phyloP scores from a whole-genome alignment of 2,797 vertebrate genomes.

The Lepus townsendii region DNA sequence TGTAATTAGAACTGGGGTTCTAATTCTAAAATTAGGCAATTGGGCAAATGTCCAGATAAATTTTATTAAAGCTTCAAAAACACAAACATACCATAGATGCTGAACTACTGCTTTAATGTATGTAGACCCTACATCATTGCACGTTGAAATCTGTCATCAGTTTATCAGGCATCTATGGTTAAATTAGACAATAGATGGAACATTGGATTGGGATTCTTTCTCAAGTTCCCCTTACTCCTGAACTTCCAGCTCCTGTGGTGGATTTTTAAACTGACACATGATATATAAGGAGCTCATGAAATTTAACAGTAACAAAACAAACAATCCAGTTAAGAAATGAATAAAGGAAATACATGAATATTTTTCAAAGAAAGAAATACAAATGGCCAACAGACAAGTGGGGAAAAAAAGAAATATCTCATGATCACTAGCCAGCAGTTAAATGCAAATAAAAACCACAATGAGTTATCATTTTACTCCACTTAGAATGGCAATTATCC shows the following conservation, averaged over 20 bases:
- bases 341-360: too few species aligned
- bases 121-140: background rate
- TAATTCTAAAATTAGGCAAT: conserved; percentile 19
- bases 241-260: background rate
- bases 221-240: background rate
- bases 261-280: background rate
- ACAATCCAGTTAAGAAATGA: too few species aligned
- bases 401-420: too few species aligned
- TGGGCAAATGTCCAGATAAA: background rate
- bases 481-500: too few species aligned
- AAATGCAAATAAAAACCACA: too few species aligned
- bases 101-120: background rate
- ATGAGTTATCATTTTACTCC: too few species aligned
- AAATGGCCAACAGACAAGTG: too few species aligned
- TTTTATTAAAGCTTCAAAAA: background rate
- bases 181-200: background rate
- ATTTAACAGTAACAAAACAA: too few species aligned
- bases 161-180: background rate
- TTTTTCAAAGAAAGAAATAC: too few species aligned
- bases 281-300: too few species aligned
- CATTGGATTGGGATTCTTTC: background rate
- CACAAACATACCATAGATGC: conserved; percentile 11
- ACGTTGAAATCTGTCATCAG: background rate
- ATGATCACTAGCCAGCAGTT: too few species aligned
- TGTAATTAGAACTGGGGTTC: background rate